Conservation (phyloP, 1,140 invertebrate species). For the Drosophila carrolli region DNA sequence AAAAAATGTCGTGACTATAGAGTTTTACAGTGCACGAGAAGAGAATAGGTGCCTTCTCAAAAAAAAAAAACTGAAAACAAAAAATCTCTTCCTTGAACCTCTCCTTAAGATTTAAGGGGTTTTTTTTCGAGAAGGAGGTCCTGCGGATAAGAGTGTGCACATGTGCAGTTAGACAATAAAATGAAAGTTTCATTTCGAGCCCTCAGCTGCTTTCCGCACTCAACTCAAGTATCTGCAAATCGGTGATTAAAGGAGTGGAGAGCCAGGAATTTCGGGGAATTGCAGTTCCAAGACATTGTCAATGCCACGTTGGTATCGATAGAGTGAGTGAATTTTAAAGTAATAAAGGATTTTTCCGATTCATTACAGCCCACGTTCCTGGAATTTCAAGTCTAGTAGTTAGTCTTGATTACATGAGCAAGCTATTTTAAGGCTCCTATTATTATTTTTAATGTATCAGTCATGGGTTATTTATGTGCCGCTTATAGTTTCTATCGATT, state of each 20-base stretch:
- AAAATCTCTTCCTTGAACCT: conserved; percentile 4
- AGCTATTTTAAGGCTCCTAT: not conserved
- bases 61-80: not conserved
- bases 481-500: too few relatives aligned
- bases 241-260: conserved; percentile 21
- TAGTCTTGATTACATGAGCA: not conserved
- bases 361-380: not conserved
- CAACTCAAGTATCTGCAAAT: conserved; percentile 38
- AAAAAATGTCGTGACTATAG: too few relatives aligned
- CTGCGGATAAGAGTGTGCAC: not conserved
- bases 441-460: not conserved
- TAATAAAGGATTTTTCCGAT: conserved; percentile 1
- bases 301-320: conserved; percentile 5
- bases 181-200: conserved; percentile 34
- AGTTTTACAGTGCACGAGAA: not conserved
- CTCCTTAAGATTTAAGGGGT: not conserved
- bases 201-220: not conserved
- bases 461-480: not conserved
- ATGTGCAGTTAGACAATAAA: conserved; percentile 39
- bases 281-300: conserved; percentile 22
- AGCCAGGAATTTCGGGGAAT: not conserved
- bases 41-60: not conserved
- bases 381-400: not conserved
- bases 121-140: not conserved
- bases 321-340: conserved; percentile 6